Percentiles rank a stretch among this genome's conserved stretches.
Evolutionary conservation across 2,888 invertebrate genomes (phyloP).

Genomic region (Lissocephala sabroskyi): DNA sequence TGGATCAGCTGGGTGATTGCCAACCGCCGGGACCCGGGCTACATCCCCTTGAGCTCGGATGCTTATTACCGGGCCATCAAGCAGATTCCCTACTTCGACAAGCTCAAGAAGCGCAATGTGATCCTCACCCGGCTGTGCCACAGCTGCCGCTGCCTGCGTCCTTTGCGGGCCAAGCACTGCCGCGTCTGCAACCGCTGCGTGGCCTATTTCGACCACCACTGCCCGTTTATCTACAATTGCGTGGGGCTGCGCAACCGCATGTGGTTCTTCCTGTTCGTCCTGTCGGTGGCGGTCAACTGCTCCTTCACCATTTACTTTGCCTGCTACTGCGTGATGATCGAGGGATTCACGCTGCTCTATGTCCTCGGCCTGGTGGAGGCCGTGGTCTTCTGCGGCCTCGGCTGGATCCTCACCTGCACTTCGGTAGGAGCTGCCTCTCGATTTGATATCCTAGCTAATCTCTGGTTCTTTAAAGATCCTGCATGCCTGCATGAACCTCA

Average conservation of each 20-base stretch:
- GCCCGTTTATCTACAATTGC: constrained; percentile 96
- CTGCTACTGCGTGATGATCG: constrained; percentile 86
- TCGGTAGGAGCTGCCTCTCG: constrained; percentile 77
- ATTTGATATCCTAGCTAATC: no score
- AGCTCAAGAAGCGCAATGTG: constrained; percentile 90
- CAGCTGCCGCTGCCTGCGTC: constrained; percentile 90
- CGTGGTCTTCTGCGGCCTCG: constrained; percentile 87
- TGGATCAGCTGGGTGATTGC: constrained; percentile 94
- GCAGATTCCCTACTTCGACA: constrained; percentile 93
- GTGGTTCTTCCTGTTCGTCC: constrained; percentile 93
- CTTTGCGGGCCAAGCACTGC: constrained; percentile 92
- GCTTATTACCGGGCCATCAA: constrained; percentile 92
- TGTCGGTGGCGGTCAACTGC: constrained; percentile 90
- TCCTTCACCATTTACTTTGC: constrained; percentile 91
- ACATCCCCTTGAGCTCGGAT: constrained; percentile 90
- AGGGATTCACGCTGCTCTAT: constrained; percentile 89
- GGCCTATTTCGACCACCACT: constrained; percentile 94
- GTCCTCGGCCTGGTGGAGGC: constrained; percentile 87
- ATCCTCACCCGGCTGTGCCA: constrained; percentile 89
- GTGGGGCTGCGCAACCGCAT: constrained; percentile 92
- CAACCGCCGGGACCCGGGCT: constrained; percentile 91
- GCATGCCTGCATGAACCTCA: constrained; percentile 93
- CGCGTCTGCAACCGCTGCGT: constrained; percentile 92
- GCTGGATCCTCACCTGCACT: constrained; percentile 90
- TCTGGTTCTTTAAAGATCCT: constrained; percentile 77